Base-by-base conservation (phyloP, 2,113 vertebrate species). In the Oreocharis arfaki region DNA sequence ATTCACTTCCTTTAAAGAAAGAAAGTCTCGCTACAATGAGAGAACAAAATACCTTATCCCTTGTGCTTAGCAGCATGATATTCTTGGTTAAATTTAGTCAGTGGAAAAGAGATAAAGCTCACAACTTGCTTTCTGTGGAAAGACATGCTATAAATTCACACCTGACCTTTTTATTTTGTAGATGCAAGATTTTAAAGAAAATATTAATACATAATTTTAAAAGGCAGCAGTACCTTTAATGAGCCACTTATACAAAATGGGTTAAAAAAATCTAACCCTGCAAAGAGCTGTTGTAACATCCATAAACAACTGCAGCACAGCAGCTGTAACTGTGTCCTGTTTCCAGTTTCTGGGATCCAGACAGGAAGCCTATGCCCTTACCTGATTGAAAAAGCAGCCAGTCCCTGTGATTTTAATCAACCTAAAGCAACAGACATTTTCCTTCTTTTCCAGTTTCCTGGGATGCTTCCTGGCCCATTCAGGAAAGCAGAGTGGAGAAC, bases 351-450 rank as follows among this genome's bases (percentile, higher is more conserved):
- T 1, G 0, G 23, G 41, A 95, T 69, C 65, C 81, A 82, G 96
- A 97, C 91, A 96, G 95, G 94, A 97, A 98, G 89, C 11, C 52
- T 33, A 50, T 74, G 84, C 4, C 70, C 95, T 93, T 79, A 96
- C 95, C 95, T 90, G 92, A 92, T 55, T 64, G 55, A 94, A 96
- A 95, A 95, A 91, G 50, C 92, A 84, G 75, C 24, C 49, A 67
- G 79, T 37, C 49, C n/a, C 60, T 4, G 53, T 15, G 65, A 92
- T 77, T 56, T 50, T 50, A 32, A 94, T 89, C 74, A 37, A 5
- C 39, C 39, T 59, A 76, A 63, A 85, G 93, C 74, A 80, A 81
- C 49, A 78, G 50, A 37, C 44, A 53, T 88, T 81, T 64, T 95
- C 42, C 88, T 80, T 53, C 76, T 92, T 82, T 68, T 91, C 53